phyloP scores from a whole-genome alignment of 2,113 vertebrate species.

The Poeciliopsis turrubarensis region DNA sequence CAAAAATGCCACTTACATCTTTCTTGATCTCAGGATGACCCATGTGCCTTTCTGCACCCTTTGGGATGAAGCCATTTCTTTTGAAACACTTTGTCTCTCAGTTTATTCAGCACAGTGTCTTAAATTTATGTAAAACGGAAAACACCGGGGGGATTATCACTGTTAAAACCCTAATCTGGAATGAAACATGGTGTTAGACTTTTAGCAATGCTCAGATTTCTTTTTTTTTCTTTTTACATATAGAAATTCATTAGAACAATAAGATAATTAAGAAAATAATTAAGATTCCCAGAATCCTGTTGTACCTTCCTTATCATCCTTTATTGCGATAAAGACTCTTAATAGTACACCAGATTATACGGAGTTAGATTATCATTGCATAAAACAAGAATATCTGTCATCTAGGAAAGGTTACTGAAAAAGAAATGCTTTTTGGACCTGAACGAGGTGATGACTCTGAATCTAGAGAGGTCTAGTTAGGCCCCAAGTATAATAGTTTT shows the following conservation, averaged over 20 bases:
- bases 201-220: too few species aligned
- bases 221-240: background rate
- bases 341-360: background rate
- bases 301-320: background rate
- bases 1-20: background rate
- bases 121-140: background rate
- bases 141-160: background rate
- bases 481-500: too few species aligned
- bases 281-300: too few species aligned
- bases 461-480: too few species aligned
- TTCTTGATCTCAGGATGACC: background rate
- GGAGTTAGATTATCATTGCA: background rate
- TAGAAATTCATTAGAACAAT: background rate
- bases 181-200: background rate
- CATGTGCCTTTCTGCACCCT: background rate
- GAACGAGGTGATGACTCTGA: background rate
- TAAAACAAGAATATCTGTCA: background rate
- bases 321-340: background rate
- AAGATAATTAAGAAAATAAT: too few species aligned
- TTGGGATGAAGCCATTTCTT: background rate
- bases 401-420: background rate
- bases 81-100: background rate
- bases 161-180: background rate
- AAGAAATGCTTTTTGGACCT: too few species aligned
- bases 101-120: background rate